Evolutionary conservation across 2,113 vertebrate species (phyloP), one percentile per base, ranked within the genome.

Genomic region (Eupsittula cactorum): DNA sequence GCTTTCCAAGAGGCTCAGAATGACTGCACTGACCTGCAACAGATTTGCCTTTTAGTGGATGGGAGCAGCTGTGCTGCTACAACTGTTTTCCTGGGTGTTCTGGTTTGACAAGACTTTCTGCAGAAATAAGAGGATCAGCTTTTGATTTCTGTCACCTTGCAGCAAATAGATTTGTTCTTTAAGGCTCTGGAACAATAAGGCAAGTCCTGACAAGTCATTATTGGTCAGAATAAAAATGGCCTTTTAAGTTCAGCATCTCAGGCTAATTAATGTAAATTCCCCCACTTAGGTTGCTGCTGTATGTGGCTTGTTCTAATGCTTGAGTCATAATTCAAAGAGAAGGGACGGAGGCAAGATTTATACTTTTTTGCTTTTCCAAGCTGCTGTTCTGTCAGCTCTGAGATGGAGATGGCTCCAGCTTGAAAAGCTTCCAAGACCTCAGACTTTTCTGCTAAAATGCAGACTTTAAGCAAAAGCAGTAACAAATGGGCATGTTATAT

Each of bases 231-330:
- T 91, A 90, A 92, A 88, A 95, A 95, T 95, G 89, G 70, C 88
- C 88, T 95, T 96, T 96, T 93, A 95, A 95, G 88, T 88, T 95
- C 53, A 59, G 63, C 77, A 82, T 95, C 93, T 96, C 69, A 25
- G 86, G 65, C 77, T 95, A 95, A 93, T 95, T 87, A 92, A 92
- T 92, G 90, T 93, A 91, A 93, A 94, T 96, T 96, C 42, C 53
- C 35, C 77, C 83, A 46, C 65, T 95, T 88, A 60, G 62, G 64
- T 77, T 96, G 91, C 92, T 31, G 25, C 83, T 95, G 47, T 53
- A 21, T 90, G 90, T 92, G 80, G 49, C 74, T 90, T 93, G 57
- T 65, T 83, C 86, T 79, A 94, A 65, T 82, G 86, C 80, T 90
- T 92, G 82, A 95, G 77, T 93, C 83, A 93, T 92, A 91, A 96